A percentile compares a stretch with the other conserved stretches of the same genome.
phyloP scores from a whole-genome alignment of 2,113 vertebrate species.

The Odocoileus virginianus region DNA sequence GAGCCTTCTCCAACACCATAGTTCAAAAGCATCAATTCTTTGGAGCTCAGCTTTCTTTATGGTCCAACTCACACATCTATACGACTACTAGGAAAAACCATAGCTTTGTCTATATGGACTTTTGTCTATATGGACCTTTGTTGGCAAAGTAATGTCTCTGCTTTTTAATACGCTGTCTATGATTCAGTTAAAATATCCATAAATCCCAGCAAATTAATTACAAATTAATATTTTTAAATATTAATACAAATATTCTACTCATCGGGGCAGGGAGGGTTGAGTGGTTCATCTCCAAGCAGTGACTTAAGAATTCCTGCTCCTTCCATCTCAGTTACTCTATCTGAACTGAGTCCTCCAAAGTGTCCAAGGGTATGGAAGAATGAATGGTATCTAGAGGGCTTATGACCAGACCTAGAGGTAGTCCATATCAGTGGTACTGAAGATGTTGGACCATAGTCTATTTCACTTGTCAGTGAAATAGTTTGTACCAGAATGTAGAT shows the following conservation, averaged over 20 bases:
- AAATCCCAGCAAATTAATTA: background rate
- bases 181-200: background rate
- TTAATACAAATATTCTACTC: background rate
- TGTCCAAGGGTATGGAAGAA: background rate
- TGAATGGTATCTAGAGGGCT: background rate
- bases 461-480: background rate
- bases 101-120: rapidly evolving
- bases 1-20: background rate
- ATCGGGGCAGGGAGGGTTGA: background rate
- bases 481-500: background rate
- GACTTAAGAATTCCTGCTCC: background rate
- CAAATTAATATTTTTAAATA: background rate
- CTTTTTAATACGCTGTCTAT: background rate
- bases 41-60: background rate
- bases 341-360: background rate
- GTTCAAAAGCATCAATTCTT: background rate
- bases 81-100: background rate
- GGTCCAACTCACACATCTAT: background rate
- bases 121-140: background rate
- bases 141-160: background rate
- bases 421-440: too few species aligned
- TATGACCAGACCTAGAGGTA: background rate
- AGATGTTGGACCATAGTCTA: background rate
- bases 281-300: background rate
- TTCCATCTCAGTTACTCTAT: background rate